Conservation (phyloP, 2,797 vertebrate species). For the Pseudopleuronectes americanus region DNA sequence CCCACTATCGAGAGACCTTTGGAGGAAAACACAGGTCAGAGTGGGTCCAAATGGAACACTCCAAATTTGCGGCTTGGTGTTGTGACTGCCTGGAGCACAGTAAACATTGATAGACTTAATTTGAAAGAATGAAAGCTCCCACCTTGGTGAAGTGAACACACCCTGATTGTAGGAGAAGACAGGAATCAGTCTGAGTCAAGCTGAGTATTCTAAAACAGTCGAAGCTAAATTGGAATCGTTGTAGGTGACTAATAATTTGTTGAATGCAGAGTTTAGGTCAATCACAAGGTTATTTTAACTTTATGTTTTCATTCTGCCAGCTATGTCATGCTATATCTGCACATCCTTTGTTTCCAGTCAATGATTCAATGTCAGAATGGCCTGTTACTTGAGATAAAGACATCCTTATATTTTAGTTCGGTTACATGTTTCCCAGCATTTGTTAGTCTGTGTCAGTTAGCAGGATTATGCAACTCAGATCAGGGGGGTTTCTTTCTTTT, state of each 20-base stretch:
- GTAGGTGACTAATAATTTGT: background rate
- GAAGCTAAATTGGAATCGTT: slow-evolving; percentile 35
- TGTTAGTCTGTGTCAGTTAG: too few species aligned
- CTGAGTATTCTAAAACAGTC: slow-evolving; percentile 37
- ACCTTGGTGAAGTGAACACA: slow-evolving; percentile 35
- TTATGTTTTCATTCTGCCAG: too few species aligned
- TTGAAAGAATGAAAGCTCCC: slow-evolving; percentile 50
- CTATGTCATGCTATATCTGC: background rate
- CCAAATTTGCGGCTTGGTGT: slow-evolving; percentile 19
- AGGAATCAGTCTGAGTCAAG: slow-evolving; percentile 19
- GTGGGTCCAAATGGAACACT: slow-evolving; percentile 16
- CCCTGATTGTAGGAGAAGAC: slow-evolving; percentile 19
- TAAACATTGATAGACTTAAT: slow-evolving; percentile 60
- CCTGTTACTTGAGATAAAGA: too few species aligned
- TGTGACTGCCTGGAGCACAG: slow-evolving; percentile 29
- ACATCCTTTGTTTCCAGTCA: background rate
- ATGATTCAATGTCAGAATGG: background rate
- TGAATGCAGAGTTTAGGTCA: slow-evolving; percentile 12
- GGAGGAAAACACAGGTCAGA: slow-evolving; percentile 44
- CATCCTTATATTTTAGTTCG: too few species aligned
- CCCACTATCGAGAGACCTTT: slow-evolving; percentile 52
- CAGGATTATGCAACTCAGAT: too few species aligned
- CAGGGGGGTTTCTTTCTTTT: too few species aligned
- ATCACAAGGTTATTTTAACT: background rate
- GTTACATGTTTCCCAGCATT: too few species aligned